Evolutionary conservation across 2,797 vertebrate species (phyloP).

Genomic region (Sebastes hubbsi): DNA sequence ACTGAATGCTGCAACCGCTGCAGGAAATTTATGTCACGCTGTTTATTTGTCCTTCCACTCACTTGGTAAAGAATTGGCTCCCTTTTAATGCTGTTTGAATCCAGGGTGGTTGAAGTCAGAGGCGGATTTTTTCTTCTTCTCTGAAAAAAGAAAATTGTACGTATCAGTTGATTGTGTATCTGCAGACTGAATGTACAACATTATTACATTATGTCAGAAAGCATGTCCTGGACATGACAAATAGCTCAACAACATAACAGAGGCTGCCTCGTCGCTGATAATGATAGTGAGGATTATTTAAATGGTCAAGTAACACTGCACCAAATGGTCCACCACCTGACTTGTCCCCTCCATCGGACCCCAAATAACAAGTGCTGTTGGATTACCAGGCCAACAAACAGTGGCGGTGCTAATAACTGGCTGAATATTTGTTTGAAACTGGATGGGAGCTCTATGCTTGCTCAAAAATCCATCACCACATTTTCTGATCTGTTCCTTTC

Average conservation of each 20-base stretch:
- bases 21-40: conserved; percentile 75
- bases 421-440: not conserved
- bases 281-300: not conserved
- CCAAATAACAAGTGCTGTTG: not conserved
- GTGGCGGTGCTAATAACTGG: not conserved
- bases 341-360: not conserved
- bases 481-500: not conserved
- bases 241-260: not conserved
- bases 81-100: conserved; percentile 56
- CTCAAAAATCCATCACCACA: not conserved
- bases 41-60: conserved; percentile 76
- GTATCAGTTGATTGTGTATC: conserved; percentile 1
- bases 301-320: not conserved
- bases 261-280: not conserved
- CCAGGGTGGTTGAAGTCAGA: conserved; percentile 14
- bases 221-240: not conserved
- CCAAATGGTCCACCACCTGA: not conserved
- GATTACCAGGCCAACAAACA: not conserved
- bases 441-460: not conserved
- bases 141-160: not conserved
- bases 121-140: conserved; percentile 28
- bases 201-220: not conserved
- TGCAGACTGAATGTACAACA: not conserved
- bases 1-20: conserved; percentile 66
- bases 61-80: conserved; percentile 64